Percentiles rank a stretch among this genome's conserved stretches.
Conservation (phyloP, 2,113 vertebrate species). For the Cyphomyrus discorhynchus region DNA sequence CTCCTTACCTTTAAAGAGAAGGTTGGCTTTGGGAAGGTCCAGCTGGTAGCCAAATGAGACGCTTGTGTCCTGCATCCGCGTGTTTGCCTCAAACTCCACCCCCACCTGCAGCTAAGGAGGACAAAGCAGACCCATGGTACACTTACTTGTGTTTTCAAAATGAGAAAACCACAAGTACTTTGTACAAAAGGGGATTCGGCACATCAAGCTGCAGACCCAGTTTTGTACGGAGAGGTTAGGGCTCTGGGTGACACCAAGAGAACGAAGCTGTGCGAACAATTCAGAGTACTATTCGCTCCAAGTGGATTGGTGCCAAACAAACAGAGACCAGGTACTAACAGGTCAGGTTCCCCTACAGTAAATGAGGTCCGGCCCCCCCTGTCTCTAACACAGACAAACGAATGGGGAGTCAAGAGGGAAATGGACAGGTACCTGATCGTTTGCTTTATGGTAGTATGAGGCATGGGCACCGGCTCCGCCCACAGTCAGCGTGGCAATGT, state of each 20-base stretch:
- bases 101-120: slow-evolving; percentile 75
- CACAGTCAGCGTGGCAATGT: slow-evolving; percentile 71
- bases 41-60: slow-evolving; percentile 81
- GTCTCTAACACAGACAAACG: background rate
- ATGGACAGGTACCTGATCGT: slow-evolving; percentile 68
- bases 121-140: background rate
- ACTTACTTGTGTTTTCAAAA: background rate
- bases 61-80: slow-evolving; percentile 78
- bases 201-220: background rate
- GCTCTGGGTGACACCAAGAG: background rate
- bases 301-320: background rate
- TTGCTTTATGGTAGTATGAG: slow-evolving; percentile 86
- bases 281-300: background rate
- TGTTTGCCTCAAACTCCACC: slow-evolving; percentile 82
- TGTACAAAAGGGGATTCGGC: background rate
- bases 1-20: slow-evolving; percentile 78
- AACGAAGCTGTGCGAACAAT: background rate
- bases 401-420: background rate
- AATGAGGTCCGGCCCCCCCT: background rate
- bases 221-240: background rate
- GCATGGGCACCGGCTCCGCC: slow-evolving; percentile 79
- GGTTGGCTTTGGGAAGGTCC: slow-evolving; percentile 81
- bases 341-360: background rate
- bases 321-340: background rate
- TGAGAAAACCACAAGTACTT: background rate